phyloP scores from a whole-genome alignment of 2,797 vertebrate genomes.

The Pelochelys cantorii region DNA sequence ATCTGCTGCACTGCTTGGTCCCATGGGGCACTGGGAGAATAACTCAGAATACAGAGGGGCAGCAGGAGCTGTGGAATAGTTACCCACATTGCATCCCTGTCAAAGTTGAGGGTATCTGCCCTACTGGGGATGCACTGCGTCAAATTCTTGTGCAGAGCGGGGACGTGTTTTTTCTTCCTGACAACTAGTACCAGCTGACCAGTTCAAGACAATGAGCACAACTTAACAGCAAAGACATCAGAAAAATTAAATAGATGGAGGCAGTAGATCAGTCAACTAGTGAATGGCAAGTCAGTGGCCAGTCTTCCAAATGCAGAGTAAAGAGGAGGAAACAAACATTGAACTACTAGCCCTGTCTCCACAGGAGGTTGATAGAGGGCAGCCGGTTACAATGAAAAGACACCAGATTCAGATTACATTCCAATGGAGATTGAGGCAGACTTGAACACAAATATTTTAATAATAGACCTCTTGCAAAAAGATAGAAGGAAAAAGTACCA shows the following conservation, averaged over 20 bases:
- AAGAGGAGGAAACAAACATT: too few relatives aligned
- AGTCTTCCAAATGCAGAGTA: neutral
- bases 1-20: too few relatives aligned
- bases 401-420: neutral
- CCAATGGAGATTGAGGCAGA: neutral
- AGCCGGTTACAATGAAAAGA: neutral
- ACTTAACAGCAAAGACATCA: neutral
- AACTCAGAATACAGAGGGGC: too few relatives aligned
- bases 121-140: too few relatives aligned
- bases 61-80: too few relatives aligned
- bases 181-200: neutral
- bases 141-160: too few relatives aligned
- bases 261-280: neutral
- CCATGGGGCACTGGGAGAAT: too few relatives aligned
- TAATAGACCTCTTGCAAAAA: neutral
- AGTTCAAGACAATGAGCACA: neutral
- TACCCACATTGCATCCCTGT: too few relatives aligned
- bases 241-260: neutral
- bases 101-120: too few relatives aligned
- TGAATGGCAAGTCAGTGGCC: too few relatives aligned
- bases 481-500: neutral
- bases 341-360: neutral
- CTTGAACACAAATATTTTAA: neutral
- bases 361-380: neutral
- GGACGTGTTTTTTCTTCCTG: neutral